A percentile compares a stretch with the other conserved stretches of the same genome.
phyloP scores from a whole-genome alignment of 2,113 vertebrate genomes.

The Vicugna pacos region DNA sequence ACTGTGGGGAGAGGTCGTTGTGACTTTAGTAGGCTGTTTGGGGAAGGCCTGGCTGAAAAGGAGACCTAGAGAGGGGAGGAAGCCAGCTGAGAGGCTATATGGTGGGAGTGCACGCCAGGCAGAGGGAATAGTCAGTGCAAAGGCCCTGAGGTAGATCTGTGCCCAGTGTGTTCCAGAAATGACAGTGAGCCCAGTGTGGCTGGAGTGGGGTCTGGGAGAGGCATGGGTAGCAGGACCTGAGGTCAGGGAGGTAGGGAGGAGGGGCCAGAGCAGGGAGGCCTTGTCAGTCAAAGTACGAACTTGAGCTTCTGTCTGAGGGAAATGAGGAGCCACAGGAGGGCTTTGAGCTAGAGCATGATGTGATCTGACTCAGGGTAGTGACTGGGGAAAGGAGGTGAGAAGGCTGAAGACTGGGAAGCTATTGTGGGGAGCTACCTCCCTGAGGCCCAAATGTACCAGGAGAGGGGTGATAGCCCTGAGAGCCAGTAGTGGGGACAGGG shows the following conservation, averaged over 20 bases:
- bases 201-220: rapidly evolving
- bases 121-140: background rate
- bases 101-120: background rate
- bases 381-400: background rate
- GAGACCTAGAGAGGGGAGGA: background rate
- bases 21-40: background rate
- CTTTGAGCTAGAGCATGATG: background rate
- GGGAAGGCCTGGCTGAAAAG: background rate
- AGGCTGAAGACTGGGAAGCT: background rate
- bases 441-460: background rate
- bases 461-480: background rate
- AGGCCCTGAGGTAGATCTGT: background rate
- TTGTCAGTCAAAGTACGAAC: background rate
- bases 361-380: background rate
- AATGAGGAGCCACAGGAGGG: background rate
- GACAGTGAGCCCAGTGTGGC: background rate
- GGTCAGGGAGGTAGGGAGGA: background rate
- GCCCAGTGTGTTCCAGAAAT: background rate
- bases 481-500: background rate
- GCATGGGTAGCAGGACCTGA: background rate
- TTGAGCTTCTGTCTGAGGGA: background rate
- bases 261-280: background rate
- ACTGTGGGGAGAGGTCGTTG: background rate
- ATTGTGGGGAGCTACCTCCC: background rate
- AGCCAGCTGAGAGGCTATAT: background rate